Conservation (phyloP, 1,140 invertebrate species). For the Pollicipes pollicipes region DNA sequence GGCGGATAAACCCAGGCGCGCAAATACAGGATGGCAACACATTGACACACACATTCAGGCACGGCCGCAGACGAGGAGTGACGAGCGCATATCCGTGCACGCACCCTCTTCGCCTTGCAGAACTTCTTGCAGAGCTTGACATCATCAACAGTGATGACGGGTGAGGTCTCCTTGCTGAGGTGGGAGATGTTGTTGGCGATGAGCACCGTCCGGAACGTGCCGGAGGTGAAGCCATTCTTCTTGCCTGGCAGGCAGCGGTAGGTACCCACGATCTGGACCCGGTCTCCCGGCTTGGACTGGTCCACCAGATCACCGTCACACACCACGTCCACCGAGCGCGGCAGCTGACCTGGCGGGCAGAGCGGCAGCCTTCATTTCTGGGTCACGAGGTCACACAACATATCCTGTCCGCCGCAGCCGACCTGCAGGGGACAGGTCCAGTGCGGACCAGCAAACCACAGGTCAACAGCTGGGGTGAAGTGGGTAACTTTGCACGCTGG, state of each 20-base stretch:
- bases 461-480: too few relatives aligned
- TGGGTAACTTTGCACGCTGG: too few relatives aligned
- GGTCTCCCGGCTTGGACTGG: conserved; percentile 86
- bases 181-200: conserved; percentile 84
- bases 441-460: too few relatives aligned
- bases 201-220: conserved; percentile 85
- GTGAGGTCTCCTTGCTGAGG: conserved; percentile 62
- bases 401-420: too few relatives aligned
- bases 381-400: too few relatives aligned
- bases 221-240: conserved; percentile 78
- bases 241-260: conserved; percentile 88
- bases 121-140: conserved; percentile 77
- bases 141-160: conserved; percentile 63
- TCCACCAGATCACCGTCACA: conserved; percentile 95
- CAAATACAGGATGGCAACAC: too few relatives aligned
- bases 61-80: too few relatives aligned
- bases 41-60: too few relatives aligned
- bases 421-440: too few relatives aligned
- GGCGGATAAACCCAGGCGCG: too few relatives aligned
- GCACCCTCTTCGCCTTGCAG: conserved; percentile 37
- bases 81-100: too few relatives aligned
- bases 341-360: conserved; percentile 48
- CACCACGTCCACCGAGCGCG: conserved; percentile 83
- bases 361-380: too few relatives aligned
- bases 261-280: conserved; percentile 84